phyloP scores from a whole-genome alignment of 2,888 invertebrate genomes.

The Ernsta delagoae region DNA sequence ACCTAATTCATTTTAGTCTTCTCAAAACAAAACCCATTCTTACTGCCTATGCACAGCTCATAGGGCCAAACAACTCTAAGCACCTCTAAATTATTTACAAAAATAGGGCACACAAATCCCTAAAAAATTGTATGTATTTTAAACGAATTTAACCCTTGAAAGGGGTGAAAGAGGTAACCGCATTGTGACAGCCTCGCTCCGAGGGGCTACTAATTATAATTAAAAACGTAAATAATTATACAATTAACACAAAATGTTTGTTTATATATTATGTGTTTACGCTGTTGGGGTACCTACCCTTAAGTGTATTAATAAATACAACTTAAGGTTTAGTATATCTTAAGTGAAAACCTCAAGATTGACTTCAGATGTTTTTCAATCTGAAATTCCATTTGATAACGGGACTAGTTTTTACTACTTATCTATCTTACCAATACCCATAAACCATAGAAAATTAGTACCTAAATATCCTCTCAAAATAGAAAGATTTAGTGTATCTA shows the following conservation, averaged over 20 bases:
- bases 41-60: too few relatives aligned
- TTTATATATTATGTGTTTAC: slow-evolving; percentile 3
- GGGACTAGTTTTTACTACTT: too few relatives aligned
- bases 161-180: slow-evolving; percentile 13
- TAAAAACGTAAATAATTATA: slow-evolving; percentile 36
- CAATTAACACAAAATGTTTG: slow-evolving; percentile 34
- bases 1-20: too few relatives aligned
- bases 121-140: slow-evolving; percentile 27
- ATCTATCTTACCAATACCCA: too few relatives aligned
- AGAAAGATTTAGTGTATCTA: too few relatives aligned
- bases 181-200: slow-evolving; percentile 19
- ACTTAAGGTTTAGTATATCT: background rate
- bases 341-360: too few relatives aligned
- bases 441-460: too few relatives aligned
- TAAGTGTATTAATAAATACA: too few relatives aligned
- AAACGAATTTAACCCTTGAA: slow-evolving; percentile 26
- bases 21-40: too few relatives aligned
- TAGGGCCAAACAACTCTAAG: slow-evolving; percentile 2
- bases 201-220: slow-evolving; percentile 34
- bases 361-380: too few relatives aligned
- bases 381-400: too few relatives aligned
- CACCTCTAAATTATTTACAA: slow-evolving; percentile 18
- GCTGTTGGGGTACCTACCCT: background rate
- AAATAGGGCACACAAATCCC: slow-evolving; percentile 30
- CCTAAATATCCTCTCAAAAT: too few relatives aligned